Base-by-base conservation (phyloP, 2,113 vertebrate genomes). In the Tupaia chinensis region DNA sequence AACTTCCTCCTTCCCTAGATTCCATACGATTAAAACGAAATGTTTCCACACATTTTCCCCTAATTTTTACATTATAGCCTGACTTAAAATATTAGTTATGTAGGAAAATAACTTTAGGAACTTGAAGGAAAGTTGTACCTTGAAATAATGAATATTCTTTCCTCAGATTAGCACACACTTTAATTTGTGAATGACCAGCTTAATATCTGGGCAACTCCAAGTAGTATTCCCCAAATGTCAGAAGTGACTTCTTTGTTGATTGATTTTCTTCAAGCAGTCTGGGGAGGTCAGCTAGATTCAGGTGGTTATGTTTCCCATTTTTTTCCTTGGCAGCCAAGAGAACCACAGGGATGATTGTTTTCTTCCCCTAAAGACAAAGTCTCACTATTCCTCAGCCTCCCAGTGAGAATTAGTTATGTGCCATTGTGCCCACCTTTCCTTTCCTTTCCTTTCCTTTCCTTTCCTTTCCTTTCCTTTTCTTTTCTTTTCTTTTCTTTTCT, bases 1-100 rank as follows among this genome's bases (percentile, higher is more conserved):
- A 69, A 14, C 22, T 9, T 73, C 19, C 69, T 66, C 7, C 23
- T 86, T 85, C 61, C 14, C 14, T 72, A 70, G 23, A 20, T 80
- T 87, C 44, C 32, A n/a, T 89, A 60, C 87, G 88, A 85, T 82
- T 85, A 72, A 93, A 90, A 95, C 76, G 83, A 81, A 91, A 15
- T 56, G 7, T 77, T 56, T 92, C 53, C 86, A 10, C 63, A 88
- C 22, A 66, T 89, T 95, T 91, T 94, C 58, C 91, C 74, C 83
- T 92, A 7, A 80, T 34, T 72, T 91, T 12, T 92, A 6, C 63
- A 44, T 81, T 58, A 72, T 84, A 61, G 74, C 93, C 34, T 82
- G 54, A 80, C 77, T 93, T 93, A 70, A 69, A 76, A 23, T 87
- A 87, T 86, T 54, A 94, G 22, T 53, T 96, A 77, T 32, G 0